These are phyloP conservation scores for Pholis gunnellus DNA, from an alignment of 2,113 vertebrate genomes.

Conservation along the genomic window DNA sequence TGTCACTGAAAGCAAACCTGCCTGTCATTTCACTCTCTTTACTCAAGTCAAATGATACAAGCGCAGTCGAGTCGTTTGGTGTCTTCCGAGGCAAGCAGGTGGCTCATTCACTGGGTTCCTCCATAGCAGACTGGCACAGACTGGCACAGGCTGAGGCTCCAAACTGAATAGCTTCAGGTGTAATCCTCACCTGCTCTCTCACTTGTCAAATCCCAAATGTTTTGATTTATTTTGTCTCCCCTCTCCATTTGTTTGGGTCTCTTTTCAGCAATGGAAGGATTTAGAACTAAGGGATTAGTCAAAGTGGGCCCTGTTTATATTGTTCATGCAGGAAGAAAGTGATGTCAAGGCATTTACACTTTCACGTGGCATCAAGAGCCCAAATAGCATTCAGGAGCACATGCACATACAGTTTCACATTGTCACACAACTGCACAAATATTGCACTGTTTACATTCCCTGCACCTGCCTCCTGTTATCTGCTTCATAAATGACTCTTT, in stretches of 20 bases:
- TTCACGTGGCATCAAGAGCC: conserved; percentile 24
- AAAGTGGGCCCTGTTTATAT: conserved; percentile 52
- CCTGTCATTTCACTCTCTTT: conserved; percentile 36
- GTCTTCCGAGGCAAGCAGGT: conserved; percentile 60
- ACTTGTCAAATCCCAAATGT: conserved; percentile 49
- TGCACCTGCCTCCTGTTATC: conserved; percentile 39
- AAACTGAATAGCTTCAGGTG: conserved; percentile 64
- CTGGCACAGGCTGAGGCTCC: conserved; percentile 36
- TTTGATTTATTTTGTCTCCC: conserved; percentile 62
- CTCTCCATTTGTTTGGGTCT: conserved; percentile 60
- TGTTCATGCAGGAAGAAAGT: conserved; percentile 49
- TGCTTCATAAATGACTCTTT: conserved; percentile 27
- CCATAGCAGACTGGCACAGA: conserved; percentile 38
- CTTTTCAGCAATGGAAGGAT: conserved; percentile 60
- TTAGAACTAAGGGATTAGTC: conserved; percentile 64
- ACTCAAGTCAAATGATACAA: conserved; percentile 5
- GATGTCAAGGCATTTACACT: conserved; percentile 32
- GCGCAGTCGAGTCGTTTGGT: neutral
- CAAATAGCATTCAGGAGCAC: conserved; percentile 19
- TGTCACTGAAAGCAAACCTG: conserved; percentile 19
- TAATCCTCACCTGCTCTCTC: conserved; percentile 69
- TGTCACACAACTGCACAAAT: conserved; percentile 25
- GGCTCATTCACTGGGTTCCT: conserved; percentile 60
- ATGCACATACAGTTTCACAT: conserved; percentile 5
- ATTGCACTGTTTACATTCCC: neutral